Base-by-base conservation (phyloP, 2,797 vertebrate species). In the Mormyrops boulengeri region DNA sequence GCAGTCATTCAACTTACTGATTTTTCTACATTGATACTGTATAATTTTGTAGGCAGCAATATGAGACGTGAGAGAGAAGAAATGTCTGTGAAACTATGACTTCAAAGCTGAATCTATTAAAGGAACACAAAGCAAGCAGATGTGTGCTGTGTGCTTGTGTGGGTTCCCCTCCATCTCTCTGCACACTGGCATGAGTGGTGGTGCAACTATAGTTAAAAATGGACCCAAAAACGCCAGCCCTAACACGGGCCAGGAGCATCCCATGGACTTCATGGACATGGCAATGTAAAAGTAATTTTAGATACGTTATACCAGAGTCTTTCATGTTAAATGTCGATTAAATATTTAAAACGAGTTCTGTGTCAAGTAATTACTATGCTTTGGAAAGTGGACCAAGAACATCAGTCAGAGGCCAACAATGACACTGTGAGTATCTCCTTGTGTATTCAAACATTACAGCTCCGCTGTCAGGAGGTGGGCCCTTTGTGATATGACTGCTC, bases 41-140 rank as follows among this genome's bases (percentile, higher is more conserved):
- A 96, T 95, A 94, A 96, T 96, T 93, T 96, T 96, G 95, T 96
- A 96, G 96, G 95, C 96, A 96, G 96, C 96, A 97, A 96, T 96
- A 96, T 96, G 95, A 96, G 95, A 96, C 94, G 95, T 96, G 95
- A 96, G 95, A 95, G 95, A 96, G 95, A 95, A 96, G 95, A 95
- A 95, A 96, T 95, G 91, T 95, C 96, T 95, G 96, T 97, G 96
- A 96, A 96, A 96, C 96, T 95, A 96, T 95, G 94, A 96, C 92
- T 94, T 95, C 94, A 96, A 95, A 96, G 93, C 95, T 95, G 60
- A 96, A 96, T 96, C 96, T 96, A 96, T 96, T 95, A 92, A 96
- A 96, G 95, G 95, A 95, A 96, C 96, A 96, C 92, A 92, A 92
- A 92, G 93, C 95, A 94, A 96, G 94, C 91, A 0, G 90, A 88